phyloP scores from a whole-genome alignment of 2,113 vertebrate species.

The Chitala chitala region DNA sequence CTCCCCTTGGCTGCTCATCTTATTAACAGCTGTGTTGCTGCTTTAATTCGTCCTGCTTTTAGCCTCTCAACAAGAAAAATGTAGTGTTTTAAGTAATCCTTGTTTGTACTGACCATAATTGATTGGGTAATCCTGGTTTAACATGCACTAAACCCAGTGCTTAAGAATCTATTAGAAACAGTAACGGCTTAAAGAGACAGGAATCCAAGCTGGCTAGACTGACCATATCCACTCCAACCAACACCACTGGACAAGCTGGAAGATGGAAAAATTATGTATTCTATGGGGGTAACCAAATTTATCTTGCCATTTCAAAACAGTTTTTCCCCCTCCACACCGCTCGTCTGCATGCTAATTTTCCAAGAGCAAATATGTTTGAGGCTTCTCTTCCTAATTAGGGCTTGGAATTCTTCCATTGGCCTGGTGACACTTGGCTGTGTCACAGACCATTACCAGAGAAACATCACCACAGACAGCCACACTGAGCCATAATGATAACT shows the following conservation, averaged over 20 bases:
- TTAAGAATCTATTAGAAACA: slow-evolving; percentile 75
- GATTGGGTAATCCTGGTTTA: slow-evolving; percentile 80
- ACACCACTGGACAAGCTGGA: background rate
- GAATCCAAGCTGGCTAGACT: slow-evolving; percentile 47
- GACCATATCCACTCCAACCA: background rate
- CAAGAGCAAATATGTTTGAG: background rate
- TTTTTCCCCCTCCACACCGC: too few species aligned
- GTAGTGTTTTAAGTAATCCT: slow-evolving; percentile 79
- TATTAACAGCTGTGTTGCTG: slow-evolving; percentile 45
- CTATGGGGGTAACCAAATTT: background rate
- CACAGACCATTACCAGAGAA: background rate
- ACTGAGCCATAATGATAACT: background rate
- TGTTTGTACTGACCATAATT: slow-evolving; percentile 76
- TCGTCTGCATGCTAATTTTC: background rate
- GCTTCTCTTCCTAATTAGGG: slow-evolving; percentile 35
- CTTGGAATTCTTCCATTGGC: background rate
- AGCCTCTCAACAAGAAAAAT: slow-evolving; percentile 69
- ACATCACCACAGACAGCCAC: background rate
- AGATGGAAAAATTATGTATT: background rate
- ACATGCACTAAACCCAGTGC: slow-evolving; percentile 77
- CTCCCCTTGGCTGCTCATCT: slow-evolving; percentile 24
- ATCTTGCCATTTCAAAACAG: background rate
- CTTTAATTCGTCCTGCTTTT: slow-evolving; percentile 62
- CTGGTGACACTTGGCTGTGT: background rate
- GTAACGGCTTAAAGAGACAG: slow-evolving; percentile 68